phyloP scores from a whole-genome alignment of 2,113 vertebrate genomes.

The Rutilus rutilus region DNA sequence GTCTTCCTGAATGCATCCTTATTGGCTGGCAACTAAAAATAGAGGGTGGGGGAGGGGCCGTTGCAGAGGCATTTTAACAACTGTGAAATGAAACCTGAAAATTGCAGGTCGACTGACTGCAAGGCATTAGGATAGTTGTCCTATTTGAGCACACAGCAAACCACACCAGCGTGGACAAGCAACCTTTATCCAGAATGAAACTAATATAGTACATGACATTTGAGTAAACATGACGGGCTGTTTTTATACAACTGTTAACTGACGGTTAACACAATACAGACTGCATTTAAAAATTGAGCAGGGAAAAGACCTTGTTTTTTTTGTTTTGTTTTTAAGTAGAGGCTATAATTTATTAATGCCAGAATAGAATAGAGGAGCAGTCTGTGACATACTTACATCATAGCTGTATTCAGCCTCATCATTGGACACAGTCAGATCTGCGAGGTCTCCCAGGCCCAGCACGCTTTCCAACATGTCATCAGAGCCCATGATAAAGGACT shows the following conservation, averaged over 20 bases:
- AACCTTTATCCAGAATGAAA: not conserved
- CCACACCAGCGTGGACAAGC: not conserved
- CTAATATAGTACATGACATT: slow-evolving; percentile 12
- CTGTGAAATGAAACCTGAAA: slow-evolving; percentile 37
- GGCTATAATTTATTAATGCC: not conserved
- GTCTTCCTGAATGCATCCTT: slow-evolving; percentile 99
- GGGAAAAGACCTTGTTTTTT: not conserved
- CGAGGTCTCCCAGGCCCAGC: slow-evolving; percentile 95
- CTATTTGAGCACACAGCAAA: not conserved
- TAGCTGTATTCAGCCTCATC: slow-evolving; percentile 97
- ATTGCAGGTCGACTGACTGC: not conserved
- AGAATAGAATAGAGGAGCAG: not conserved
- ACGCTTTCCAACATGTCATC: slow-evolving; percentile 96
- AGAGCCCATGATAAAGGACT: slow-evolving; percentile 96
- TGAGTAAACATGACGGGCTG: not conserved
- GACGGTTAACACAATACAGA: not conserved
- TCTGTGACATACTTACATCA: slow-evolving; percentile 83
- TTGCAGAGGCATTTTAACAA: slow-evolving; percentile 48
- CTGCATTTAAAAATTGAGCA: not conserved
- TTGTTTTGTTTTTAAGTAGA: not conserved
- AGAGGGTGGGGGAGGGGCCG: slow-evolving; percentile 14
- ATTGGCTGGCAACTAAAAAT: slow-evolving; percentile 87
- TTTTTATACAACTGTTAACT: not conserved
- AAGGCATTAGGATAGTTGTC: not conserved
- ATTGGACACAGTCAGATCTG: slow-evolving; percentile 98